These are phyloP conservation scores for Zenarchopterus dispar DNA, from an alignment of 2,797 vertebrate species.

Conservation along the genomic window DNA sequence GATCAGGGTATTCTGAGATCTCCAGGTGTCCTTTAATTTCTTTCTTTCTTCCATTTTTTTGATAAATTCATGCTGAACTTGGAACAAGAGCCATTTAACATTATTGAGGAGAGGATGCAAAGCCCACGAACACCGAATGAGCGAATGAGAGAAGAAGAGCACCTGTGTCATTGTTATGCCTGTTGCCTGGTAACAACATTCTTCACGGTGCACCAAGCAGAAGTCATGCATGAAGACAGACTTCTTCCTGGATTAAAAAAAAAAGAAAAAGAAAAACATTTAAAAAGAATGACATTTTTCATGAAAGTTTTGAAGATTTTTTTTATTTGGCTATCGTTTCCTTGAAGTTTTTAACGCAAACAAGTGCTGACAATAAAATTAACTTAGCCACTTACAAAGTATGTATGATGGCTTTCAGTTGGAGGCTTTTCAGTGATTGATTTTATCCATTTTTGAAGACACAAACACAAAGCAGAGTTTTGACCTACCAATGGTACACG, in stretches of 20 bases:
- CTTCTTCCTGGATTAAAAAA: constrained; percentile 40
- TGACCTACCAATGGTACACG: neutral
- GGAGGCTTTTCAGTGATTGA: constrained; percentile 20
- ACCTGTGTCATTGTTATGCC: constrained; percentile 88
- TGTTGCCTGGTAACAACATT: constrained; percentile 87
- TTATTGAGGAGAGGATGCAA: constrained; percentile 63
- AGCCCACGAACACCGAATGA: constrained; percentile 41
- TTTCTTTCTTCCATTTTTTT: constrained; percentile 3
- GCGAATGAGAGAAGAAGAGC: constrained; percentile 55
- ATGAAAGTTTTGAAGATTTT: constrained; percentile 60
- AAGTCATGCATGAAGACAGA: constrained; percentile 78
- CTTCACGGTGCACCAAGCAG: constrained; percentile 71
- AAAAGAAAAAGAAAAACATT: constrained; percentile 24
- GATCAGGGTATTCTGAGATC: constrained; percentile 36
- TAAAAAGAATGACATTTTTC: constrained; percentile 67
- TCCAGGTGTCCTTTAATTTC: constrained; percentile 19
- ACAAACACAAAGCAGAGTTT: neutral
- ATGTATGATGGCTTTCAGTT: neutral
- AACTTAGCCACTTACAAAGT: constrained; percentile 29
- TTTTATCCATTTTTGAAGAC: constrained; percentile 28
- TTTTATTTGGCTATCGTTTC: constrained; percentile 47
- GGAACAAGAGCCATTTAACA: constrained; percentile 72
- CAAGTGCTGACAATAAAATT: constrained; percentile 59
- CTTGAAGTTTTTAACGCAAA: constrained; percentile 52
- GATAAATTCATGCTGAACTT: constrained; percentile 68